A percentile compares a stretch with the other conserved stretches of the same genome.
These are phyloP conservation scores for Heterodera schachtii DNA, from an alignment of 1,140 invertebrate species.

Conservation along the genomic window DNA sequence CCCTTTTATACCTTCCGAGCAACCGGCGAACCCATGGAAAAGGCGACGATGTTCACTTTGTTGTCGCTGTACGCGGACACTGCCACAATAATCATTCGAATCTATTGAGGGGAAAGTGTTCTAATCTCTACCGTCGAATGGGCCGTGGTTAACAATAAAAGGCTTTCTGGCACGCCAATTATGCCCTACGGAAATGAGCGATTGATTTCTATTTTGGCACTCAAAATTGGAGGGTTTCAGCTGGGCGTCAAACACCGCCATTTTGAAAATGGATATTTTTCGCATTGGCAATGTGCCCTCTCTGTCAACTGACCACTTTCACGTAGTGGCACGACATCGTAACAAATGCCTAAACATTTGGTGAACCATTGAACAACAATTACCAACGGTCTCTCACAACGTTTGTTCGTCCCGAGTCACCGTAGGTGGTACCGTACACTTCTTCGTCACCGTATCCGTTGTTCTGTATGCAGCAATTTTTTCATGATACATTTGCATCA, in stretches of 20 bases:
- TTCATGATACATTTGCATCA: background rate
- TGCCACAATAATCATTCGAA: constrained; percentile 60
- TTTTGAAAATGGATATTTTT: too few relatives aligned
- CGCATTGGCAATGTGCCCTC: background rate
- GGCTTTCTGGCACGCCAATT: too few relatives aligned
- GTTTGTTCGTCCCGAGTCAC: constrained; percentile 61
- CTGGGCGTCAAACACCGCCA: too few relatives aligned
- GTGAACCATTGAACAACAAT: background rate
- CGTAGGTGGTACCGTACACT: constrained; percentile 65
- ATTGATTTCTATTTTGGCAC: too few relatives aligned
- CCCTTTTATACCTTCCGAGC: constrained; percentile 59
- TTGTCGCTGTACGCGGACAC: constrained; percentile 57
- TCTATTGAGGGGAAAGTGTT: constrained; percentile 39
- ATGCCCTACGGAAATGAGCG: too few relatives aligned
- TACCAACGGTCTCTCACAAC: constrained; percentile 35
- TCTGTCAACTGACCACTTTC: constrained; percentile 48
- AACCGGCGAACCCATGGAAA: constrained; percentile 64
- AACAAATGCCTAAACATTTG: constrained; percentile 40
- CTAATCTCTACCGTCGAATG: too few relatives aligned
- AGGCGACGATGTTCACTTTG: constrained; percentile 61
- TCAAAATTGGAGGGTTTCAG: too few relatives aligned
- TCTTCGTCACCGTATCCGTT: constrained; percentile 58
- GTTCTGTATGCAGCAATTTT: constrained; percentile 9
- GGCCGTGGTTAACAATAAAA: too few relatives aligned
- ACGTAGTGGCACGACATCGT: constrained; percentile 64